phyloP scores from a whole-genome alignment of 2,888 invertebrate genomes.

The Norana najaformis region DNA sequence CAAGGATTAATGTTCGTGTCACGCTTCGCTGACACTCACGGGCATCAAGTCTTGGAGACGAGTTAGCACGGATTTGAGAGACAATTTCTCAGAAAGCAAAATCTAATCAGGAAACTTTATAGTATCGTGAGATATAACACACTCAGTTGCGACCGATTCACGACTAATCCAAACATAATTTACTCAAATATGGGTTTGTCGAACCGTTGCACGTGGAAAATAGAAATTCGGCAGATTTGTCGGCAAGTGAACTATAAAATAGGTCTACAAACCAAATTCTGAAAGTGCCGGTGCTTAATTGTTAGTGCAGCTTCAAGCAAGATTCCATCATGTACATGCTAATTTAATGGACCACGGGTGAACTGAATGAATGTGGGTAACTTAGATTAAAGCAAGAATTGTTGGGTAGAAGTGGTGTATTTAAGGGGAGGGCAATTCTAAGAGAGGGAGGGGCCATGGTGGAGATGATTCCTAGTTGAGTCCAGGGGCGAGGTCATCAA shows the following conservation, averaged over 20 bases:
- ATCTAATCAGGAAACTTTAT: conserved; percentile 13
- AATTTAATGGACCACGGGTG: not conserved
- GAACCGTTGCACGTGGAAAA: not conserved
- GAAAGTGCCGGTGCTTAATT: not conserved
- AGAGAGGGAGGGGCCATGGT: not conserved
- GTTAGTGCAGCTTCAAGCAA: not conserved
- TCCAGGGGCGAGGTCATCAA: not conserved
- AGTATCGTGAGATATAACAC: not conserved
- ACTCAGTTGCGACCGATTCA: not conserved
- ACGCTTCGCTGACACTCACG: not conserved
- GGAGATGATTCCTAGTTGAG: not conserved
- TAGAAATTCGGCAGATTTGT: not conserved
- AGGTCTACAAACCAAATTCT: not conserved
- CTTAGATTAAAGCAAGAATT: not conserved
- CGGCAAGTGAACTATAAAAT: conserved; percentile 2
- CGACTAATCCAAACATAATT: not conserved
- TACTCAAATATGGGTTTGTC: not conserved
- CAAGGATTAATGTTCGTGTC: not conserved
- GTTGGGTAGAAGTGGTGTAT: not conserved
- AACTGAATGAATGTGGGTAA: not conserved
- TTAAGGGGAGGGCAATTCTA: not conserved
- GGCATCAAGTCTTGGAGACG: not conserved
- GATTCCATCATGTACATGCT: not conserved
- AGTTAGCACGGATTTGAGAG: not conserved
- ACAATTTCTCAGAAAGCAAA: not conserved